Base-by-base conservation (phyloP, 1,140 invertebrate genomes). In the Condylostylus longicornis region DNA sequence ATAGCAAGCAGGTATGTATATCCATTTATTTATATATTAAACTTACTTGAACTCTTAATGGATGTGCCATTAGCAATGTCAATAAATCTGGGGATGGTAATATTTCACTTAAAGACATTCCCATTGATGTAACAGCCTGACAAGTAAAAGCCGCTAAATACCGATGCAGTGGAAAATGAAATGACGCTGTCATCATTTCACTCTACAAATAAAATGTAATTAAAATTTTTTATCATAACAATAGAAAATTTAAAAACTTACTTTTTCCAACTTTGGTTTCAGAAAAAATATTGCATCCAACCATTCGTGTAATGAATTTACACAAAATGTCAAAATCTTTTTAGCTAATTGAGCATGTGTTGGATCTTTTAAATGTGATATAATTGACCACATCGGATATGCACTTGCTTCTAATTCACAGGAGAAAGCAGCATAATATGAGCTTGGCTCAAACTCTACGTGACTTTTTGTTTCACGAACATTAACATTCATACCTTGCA, bases 401-500 rank as follows among this genome's bases (percentile, higher is more conserved):
- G 90, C 87, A 50, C 85, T 88, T 7, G 89, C 89, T 66, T 97
- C 91, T 41, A 96, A 65, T 66, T 97, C 93, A 36, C 90, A 90
- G 37, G 86, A 89, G 66, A 95, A 97, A 1, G 91, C 89, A 30
- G 89, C 87, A 66, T 95, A 95, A 65, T 97, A 97, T 1, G 87
- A 90, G 40, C 88, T 89, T 12, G 89, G 87, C 58, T 96, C 91
- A 66, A 88, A 95, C 69, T 96, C 90, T n/a, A 95, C 79, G 63
- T 95, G 90, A 33, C 85, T 79, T 48, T 70, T 77, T 33, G 88
- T 65, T 61, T 95, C 88, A 42, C 87, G 71, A 40, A 84, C 72
- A 65, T 97, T 96, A 8, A 95, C 79, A 64, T 95, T 95, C 89
- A 95, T 94, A 82, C 85, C 88, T 79, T 97, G 91, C 63, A 96